Evolutionary conservation across 2,113 vertebrate species (phyloP).

Genomic region (Puntigrus tetrazona): DNA sequence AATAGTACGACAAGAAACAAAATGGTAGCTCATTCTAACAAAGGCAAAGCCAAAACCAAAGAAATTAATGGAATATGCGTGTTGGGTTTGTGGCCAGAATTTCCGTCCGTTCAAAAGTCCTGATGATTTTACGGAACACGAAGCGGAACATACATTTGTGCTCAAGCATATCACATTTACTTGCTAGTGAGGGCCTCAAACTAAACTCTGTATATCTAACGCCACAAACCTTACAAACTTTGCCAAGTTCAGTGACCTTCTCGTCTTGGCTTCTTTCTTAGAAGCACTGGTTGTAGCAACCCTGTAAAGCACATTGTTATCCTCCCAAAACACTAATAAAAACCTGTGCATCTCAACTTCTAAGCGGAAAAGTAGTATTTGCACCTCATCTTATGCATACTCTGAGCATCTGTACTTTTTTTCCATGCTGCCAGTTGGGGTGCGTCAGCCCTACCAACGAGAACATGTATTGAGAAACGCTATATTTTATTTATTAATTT

Average conservation of each 20-base stretch:
- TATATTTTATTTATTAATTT: slow-evolving; percentile 1
- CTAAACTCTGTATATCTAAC: background rate
- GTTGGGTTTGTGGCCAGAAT: background rate
- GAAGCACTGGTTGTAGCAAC: background rate
- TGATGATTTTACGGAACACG: background rate
- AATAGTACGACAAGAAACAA: background rate
- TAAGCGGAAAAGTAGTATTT: background rate
- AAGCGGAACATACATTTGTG: background rate
- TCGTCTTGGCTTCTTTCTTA: background rate
- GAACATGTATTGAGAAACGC: background rate
- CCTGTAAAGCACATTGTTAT: background rate
- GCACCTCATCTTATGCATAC: background rate
- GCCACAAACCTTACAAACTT: background rate
- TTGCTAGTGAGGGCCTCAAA: background rate
- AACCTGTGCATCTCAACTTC: background rate
- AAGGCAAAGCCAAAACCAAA: slow-evolving; percentile 6
- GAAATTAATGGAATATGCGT: background rate
- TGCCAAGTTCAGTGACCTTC: background rate
- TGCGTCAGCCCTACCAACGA: background rate
- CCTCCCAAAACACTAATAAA: background rate
- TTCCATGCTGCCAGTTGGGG: no score
- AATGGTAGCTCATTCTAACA: background rate
- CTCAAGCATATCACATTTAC: slow-evolving; percentile 5
- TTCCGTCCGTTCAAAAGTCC: background rate
- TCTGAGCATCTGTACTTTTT: no score